phyloP scores from a whole-genome alignment of 2,113 vertebrate genomes.

The Theropithecus gelada region DNA sequence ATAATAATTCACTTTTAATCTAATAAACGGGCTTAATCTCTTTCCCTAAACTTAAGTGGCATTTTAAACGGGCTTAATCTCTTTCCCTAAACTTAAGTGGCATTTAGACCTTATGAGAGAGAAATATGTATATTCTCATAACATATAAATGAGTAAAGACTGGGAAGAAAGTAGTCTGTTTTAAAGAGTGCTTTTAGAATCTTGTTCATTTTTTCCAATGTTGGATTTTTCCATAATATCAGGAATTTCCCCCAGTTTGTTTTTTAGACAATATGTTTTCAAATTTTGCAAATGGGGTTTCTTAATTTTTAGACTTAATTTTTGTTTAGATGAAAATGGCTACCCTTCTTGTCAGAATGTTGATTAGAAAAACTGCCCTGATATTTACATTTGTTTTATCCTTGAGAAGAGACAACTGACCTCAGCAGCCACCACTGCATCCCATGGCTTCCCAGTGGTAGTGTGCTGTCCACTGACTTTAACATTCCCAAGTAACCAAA shows the following conservation, averaged over 20 bases:
- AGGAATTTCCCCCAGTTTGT: background rate
- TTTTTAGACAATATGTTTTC: background rate
- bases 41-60: background rate
- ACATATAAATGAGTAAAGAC: background rate
- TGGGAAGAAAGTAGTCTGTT: background rate
- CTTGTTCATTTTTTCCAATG: background rate
- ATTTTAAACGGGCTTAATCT: background rate
- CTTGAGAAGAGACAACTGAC: background rate
- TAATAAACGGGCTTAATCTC: background rate
- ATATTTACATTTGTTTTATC: background rate
- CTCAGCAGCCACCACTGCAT: background rate
- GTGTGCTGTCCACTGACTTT: background rate
- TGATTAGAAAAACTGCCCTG: background rate
- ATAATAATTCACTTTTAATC: background rate
- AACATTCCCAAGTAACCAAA: background rate
- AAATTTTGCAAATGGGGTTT: background rate
- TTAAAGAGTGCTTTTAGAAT: background rate
- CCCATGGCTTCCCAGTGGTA: background rate
- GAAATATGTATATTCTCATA: background rate
- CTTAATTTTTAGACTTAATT: background rate
- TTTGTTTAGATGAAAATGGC: background rate
- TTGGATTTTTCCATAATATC: background rate
- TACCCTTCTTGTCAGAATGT: background rate
- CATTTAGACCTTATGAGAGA: background rate
- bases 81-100: background rate